Base-by-base conservation (phyloP, 2,888 invertebrate species). In the Sceliomorpha sp. region DNA sequence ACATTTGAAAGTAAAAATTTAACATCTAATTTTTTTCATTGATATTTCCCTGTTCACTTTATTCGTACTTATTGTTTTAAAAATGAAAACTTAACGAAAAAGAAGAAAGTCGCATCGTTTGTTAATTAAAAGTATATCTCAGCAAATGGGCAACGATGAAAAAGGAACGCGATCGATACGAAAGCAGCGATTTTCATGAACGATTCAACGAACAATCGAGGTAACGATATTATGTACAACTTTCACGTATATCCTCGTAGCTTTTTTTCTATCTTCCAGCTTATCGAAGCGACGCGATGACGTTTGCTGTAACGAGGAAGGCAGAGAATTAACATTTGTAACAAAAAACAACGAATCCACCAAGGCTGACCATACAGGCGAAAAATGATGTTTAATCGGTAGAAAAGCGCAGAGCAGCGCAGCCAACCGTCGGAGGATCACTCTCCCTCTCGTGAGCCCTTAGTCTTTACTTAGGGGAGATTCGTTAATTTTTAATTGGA, bases 401-500 rank as follows among this genome's bases (percentile, higher is more conserved):
- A 82, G 80, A 83, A 84, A 81, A 79, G 76, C 76, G 70, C 66
- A 72, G 66, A 56, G 75, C 75, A 63, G 77, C 72, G 78, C 84
- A 80, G 78, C 80, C 78, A 78, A 77, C 83, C 79, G 79, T 73
- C 75, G 68, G 69, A 72, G 75, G 45, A 53, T 56, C 59, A 24
- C 67, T 31, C 48, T 51, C 40, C 40, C 56, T 55, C 50, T 50
- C 56, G 36, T 24, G 36, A 50, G 44, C 55, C 70, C 73, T 68
- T 63, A 64, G 50, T 70, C 68, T 48, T 55, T 47, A 59, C 70
- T 70, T 60, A 45, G 77, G 73, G 74, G 67, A 75, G 78, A 79
- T 80, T 84, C 86, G 86, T 85, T 85, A 84, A 85, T 87, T 87
- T 87, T 88, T 87, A 86, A 87, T 87, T 87, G 84, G 86, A 63